These are phyloP conservation scores for Callionymus lyra DNA, from an alignment of 2,113 vertebrate genomes.

Conservation along the genomic window DNA sequence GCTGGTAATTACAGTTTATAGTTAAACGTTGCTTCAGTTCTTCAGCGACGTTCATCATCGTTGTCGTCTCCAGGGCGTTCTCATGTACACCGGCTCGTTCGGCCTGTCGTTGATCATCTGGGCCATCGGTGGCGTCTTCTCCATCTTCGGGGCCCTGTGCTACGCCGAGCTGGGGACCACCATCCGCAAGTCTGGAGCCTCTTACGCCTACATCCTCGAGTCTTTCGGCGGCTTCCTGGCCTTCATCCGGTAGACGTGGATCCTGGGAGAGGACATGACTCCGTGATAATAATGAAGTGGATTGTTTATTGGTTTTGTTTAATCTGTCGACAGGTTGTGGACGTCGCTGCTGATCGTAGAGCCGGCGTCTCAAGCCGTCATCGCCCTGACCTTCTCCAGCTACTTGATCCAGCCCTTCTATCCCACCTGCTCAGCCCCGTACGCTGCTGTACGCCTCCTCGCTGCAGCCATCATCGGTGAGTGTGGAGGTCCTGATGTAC, in stretches of 20 bases:
- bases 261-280: no score
- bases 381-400: conserved; percentile 71
- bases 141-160: conserved; percentile 71
- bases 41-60: neutral
- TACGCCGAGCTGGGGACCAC: conserved; percentile 77
- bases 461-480: conserved; percentile 72
- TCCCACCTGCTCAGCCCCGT: conserved; percentile 55
- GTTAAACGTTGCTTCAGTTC: no score
- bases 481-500: conserved; percentile 13
- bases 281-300: neutral
- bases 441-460: conserved; percentile 62
- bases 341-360: conserved; percentile 73
- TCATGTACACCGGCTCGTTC: conserved; percentile 65
- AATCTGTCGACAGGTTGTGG: conserved; percentile 55
- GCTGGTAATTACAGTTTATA: no score
- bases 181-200: conserved; percentile 73
- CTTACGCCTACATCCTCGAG: conserved; percentile 74
- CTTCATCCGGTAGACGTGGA: conserved; percentile 58
- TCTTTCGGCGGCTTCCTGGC: conserved; percentile 71
- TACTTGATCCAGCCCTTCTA: conserved; percentile 75
- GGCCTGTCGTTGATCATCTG: conserved; percentile 72
- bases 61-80: conserved; percentile 60
- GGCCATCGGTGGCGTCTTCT: conserved; percentile 71
- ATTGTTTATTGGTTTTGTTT: neutral
- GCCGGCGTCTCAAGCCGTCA: conserved; percentile 74